phyloP scores from a whole-genome alignment of 2,797 vertebrate genomes.

The Paedocypris micromegethes region DNA sequence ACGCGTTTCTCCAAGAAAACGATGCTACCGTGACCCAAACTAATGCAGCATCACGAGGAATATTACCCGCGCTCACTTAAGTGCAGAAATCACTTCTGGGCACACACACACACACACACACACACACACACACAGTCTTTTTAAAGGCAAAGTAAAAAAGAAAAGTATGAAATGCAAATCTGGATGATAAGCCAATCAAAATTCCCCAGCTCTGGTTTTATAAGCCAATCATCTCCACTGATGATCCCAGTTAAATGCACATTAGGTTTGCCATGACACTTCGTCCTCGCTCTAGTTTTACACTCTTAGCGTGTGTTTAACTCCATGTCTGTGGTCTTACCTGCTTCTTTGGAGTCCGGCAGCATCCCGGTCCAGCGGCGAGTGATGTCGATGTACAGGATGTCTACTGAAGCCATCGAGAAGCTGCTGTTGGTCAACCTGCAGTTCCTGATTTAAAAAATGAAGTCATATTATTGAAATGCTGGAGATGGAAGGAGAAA shows the following conservation, averaged over 20 bases:
- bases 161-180: neutral
- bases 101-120: constrained; percentile 10
- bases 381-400: constrained; percentile 95
- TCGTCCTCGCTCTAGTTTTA: no score
- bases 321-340: constrained; percentile 54
- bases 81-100: constrained; percentile 23
- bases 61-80: constrained; percentile 36
- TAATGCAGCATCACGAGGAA: constrained; percentile 39
- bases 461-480: no score
- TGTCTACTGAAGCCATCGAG: constrained; percentile 92
- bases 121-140: constrained; percentile 4
- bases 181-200: neutral
- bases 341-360: constrained; percentile 82
- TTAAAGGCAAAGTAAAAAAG: neutral
- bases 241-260: constrained; percentile 7
- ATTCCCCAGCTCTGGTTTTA: constrained; percentile 1
- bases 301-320: constrained; percentile 16
- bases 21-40: constrained; percentile 37
- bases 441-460: constrained; percentile 62
- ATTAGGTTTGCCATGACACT: neutral
- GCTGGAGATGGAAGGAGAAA: no score
- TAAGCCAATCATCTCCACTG: constrained; percentile 26
- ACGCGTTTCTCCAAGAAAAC: constrained; percentile 26
- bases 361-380: constrained; percentile 78
- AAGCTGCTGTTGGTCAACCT: constrained; percentile 84